These are phyloP conservation scores for Nasonovia ribisnigri DNA, from an alignment of 2,888 invertebrate species.

Conservation along the genomic window DNA sequence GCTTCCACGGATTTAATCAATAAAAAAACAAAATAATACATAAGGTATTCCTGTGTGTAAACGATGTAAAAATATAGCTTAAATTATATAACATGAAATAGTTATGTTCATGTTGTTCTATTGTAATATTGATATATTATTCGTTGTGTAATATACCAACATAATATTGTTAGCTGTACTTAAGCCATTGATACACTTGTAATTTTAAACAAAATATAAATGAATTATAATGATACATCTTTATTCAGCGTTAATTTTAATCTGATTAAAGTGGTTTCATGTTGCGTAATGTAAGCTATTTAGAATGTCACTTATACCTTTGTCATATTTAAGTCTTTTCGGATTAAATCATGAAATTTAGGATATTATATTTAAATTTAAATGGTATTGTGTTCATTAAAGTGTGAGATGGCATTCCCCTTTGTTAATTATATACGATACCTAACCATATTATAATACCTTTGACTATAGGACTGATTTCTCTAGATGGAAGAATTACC, in stretches of 20 bases:
- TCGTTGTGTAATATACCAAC: neutral
- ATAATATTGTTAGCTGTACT: neutral
- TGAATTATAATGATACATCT: neutral
- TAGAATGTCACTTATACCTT: neutral
- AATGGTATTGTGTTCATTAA: neutral
- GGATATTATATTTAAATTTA: neutral
- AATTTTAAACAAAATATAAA: neutral
- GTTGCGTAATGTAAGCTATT: neutral
- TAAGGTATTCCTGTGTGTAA: neutral
- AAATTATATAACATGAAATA: neutral
- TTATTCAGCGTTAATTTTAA: neutral
- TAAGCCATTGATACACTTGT: neutral
- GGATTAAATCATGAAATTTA: neutral
- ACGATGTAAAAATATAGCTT: neutral
- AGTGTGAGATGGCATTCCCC: neutral
- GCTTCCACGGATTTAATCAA: neutral
- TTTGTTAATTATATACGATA: neutral
- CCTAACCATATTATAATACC: neutral
- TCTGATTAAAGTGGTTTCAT: neutral
- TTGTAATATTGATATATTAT: neutral
- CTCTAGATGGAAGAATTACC: neutral
- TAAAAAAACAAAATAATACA: neutral
- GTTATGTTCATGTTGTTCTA: neutral
- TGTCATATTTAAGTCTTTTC: neutral
- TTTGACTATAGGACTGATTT: neutral